Conservation (phyloP, 2,888 invertebrate species). For the Eilema sororculum region DNA sequence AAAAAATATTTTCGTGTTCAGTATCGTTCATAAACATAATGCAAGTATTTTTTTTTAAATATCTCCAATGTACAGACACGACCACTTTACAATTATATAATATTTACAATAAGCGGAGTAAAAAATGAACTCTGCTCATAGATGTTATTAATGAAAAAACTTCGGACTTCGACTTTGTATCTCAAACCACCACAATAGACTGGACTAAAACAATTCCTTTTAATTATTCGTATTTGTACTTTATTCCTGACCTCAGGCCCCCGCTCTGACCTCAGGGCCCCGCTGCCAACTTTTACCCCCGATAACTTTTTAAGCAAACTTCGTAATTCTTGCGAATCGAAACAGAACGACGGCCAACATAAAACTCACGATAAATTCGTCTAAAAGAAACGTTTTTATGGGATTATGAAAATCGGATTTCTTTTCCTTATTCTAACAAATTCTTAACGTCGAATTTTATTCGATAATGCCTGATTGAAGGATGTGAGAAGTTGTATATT, state of each 20-base stretch:
- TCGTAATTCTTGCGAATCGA: conserved; percentile 31
- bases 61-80: no score
- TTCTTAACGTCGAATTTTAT: conserved; percentile 30
- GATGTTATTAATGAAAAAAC: background rate
- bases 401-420: conserved; percentile 39
- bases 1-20: no score
- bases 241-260: conserved; percentile 25
- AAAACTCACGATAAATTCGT: conserved; percentile 38
- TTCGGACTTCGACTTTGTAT: conserved; percentile 12
- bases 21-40: no score
- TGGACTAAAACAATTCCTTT: conserved; percentile 29
- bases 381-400: conserved; percentile 32
- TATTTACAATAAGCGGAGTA: no score
- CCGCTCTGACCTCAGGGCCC: conserved; percentile 23
- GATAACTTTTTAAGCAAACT: conserved; percentile 46
- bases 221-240: conserved; percentile 48
- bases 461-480: conserved; percentile 21
- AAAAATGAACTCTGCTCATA: background rate
- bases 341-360: conserved; percentile 29
- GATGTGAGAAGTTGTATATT: background rate
- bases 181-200: conserved; percentile 21
- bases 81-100: no score
- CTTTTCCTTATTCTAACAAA: conserved; percentile 17
- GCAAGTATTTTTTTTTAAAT: no score
- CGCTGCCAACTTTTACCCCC: conserved; percentile 20